Base-by-base conservation (phyloP, 1,140 invertebrate genomes). In the Melitaea cinxia region DNA sequence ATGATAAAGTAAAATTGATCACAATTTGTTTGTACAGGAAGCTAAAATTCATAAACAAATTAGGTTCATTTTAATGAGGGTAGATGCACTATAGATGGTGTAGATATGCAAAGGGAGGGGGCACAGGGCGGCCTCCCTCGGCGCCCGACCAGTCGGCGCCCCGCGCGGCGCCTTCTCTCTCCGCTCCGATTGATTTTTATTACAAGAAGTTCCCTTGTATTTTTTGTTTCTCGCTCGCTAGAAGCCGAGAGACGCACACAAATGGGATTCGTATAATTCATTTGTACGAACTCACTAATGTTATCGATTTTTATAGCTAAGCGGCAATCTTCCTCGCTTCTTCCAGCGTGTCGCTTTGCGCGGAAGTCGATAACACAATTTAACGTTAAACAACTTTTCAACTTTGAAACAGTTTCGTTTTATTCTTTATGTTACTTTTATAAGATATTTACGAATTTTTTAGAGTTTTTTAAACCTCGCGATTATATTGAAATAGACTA, bases 111-210 rank as follows among this genome's bases (percentile, higher is more conserved):
- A 64, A 50, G 59, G 49, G 61, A 61, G 69, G 70, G 65, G 59
- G 78, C 69, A 62, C 73, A 67, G 73, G 75, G 70, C 42, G 72
- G 65, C 67, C 60, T 42, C 61, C 61, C 23, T 62, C 60, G 75
- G 57, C 73, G 73, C 76, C 81, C 82, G 83, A 75, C 81, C 76
- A 72, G 82, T 75, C 80, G 82, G 81, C 85, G 80, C 84, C 84
- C 85, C 82, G 78, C 78, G 64, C 78, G 85, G 82, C 82, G 83
- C 85, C 82, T 85, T 85, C 82, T 82, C 82, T 82, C 87, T 85
- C 79, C 81, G 82, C 85, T 86, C 80, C 89, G 91, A 91, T 91
- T 91, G 91, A 91, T 91, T 91, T 91, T 91, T 91, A 91, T 91
- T 91, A 90, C 89, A 90, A 90, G 88, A 89, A 90, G 89, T 86